phyloP scores from a whole-genome alignment of 2,113 vertebrate species.

The Gopherus evgoodei region DNA sequence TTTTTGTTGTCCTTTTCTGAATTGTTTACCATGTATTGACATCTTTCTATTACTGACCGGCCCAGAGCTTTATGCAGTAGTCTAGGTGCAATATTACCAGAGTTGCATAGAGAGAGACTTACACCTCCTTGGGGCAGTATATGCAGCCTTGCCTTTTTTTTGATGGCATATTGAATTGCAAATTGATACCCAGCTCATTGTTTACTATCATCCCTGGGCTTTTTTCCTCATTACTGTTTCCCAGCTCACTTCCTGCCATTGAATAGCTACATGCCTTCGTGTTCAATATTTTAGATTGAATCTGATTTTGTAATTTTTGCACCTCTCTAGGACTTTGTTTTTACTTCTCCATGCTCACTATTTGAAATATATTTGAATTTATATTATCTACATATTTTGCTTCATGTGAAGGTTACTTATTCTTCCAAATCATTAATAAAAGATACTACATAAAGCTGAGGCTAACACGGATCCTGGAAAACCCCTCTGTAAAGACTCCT shows the following conservation, averaged over 20 bases:
- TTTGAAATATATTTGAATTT: neutral
- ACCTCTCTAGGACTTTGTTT: neutral
- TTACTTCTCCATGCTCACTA: neutral
- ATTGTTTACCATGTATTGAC: neutral
- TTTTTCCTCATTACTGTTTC: neutral
- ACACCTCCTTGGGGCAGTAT: neutral
- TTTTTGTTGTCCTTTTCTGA: neutral
- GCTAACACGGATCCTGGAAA: neutral
- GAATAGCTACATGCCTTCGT: neutral
- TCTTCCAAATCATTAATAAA: neutral
- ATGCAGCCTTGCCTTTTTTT: neutral
- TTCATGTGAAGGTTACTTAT: neutral
- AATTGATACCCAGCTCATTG: neutral
- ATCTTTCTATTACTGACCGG: neutral
- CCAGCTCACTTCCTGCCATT: rapidly evolving
- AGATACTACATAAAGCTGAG: neutral
- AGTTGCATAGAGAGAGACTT: neutral
- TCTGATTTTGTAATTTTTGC: too few relatives aligned
- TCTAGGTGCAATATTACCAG: neutral
- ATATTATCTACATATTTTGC: neutral
- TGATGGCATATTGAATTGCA: neutral
- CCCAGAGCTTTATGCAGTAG: neutral
- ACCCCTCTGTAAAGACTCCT: neutral
- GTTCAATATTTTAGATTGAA: neutral
- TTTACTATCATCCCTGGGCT: neutral